Conservation (phyloP, 2,797 vertebrate genomes). For the Centroberyx gerrardi region DNA sequence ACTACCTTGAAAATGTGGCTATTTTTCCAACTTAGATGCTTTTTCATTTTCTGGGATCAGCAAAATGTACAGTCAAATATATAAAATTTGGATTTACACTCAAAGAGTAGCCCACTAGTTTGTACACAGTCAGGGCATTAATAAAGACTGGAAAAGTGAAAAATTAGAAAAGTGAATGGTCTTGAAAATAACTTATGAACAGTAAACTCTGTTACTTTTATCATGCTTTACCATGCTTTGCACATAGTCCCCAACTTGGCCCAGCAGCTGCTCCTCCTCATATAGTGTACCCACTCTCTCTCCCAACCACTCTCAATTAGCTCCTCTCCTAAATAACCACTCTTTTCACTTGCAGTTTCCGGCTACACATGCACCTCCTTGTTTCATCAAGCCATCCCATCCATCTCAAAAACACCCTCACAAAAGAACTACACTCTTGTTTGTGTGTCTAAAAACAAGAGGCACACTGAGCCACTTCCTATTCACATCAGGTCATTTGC, state of each 20-base stretch:
- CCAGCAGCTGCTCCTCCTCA: conserved; percentile 67
- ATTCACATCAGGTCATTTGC: conserved; percentile 79
- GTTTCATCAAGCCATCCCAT: conserved; percentile 72
- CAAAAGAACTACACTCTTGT: conserved; percentile 77
- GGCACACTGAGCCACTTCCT: conserved; percentile 78
- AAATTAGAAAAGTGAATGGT: conserved; percentile 6
- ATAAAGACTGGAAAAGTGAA: not conserved
- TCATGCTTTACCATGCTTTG: conserved; percentile 32
- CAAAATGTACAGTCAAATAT: not conserved
- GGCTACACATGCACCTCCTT: conserved; percentile 79
- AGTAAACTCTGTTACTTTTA: conserved; percentile 15
- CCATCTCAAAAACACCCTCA: conserved; percentile 78
- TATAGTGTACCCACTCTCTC: conserved; percentile 61
- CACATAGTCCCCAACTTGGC: conserved; percentile 37
- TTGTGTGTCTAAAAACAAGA: conserved; percentile 80
- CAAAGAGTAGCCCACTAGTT: not conserved
- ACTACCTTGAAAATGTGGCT: not conserved
- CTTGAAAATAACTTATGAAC: not conserved
- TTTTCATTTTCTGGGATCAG: conserved; percentile 17
- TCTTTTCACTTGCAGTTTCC: conserved; percentile 78
- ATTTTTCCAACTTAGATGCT: not conserved
- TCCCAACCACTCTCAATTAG: conserved; percentile 75
- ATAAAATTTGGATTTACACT: not conserved
- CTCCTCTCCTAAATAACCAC: conserved; percentile 75
- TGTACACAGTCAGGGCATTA: not conserved